Evolutionary conservation across 2,888 invertebrate genomes (phyloP).

Genomic region (Dichetophora obliterata): DNA sequence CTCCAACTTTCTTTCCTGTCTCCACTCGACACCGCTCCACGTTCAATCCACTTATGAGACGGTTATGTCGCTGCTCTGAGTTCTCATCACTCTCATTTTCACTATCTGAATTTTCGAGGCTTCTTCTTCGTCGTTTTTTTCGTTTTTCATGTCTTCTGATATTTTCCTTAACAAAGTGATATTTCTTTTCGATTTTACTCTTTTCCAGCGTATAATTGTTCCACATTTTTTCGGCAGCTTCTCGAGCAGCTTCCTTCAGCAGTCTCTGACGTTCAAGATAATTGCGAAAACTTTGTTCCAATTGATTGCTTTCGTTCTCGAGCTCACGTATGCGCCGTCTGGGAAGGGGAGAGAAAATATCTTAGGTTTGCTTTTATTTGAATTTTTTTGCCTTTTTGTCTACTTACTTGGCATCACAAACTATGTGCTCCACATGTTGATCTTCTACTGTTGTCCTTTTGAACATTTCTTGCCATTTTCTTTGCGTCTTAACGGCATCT

Average conservation of each 20-base stretch:
- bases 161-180: slow-evolving; percentile 39
- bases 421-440: slow-evolving; percentile 56
- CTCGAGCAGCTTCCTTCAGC: slow-evolving; percentile 48
- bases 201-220: slow-evolving; percentile 50
- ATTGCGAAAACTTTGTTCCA: slow-evolving; percentile 62
- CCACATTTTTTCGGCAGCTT: slow-evolving; percentile 48
- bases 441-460: slow-evolving; percentile 52
- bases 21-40: background rate
- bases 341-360: slow-evolving; percentile 10
- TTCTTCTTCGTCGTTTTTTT: slow-evolving; percentile 12
- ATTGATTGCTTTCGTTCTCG: slow-evolving; percentile 65
- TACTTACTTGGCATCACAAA: slow-evolving; percentile 59
- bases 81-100: background rate
- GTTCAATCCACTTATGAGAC: slow-evolving; percentile 1
- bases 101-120: background rate
- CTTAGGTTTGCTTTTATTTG: background rate
- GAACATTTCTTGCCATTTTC: slow-evolving; percentile 43
- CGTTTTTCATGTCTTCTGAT: slow-evolving; percentile 29
- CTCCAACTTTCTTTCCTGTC: background rate
- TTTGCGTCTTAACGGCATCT: slow-evolving; percentile 42
- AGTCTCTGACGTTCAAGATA: slow-evolving; percentile 57
- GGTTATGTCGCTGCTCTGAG: background rate
- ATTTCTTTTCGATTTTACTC: slow-evolving; percentile 42
- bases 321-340: slow-evolving; percentile 65
- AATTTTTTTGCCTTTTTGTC: background rate